Evolutionary conservation across 2,888 invertebrate species (phyloP).

Genomic region (Megalurothrips usitatus): DNA sequence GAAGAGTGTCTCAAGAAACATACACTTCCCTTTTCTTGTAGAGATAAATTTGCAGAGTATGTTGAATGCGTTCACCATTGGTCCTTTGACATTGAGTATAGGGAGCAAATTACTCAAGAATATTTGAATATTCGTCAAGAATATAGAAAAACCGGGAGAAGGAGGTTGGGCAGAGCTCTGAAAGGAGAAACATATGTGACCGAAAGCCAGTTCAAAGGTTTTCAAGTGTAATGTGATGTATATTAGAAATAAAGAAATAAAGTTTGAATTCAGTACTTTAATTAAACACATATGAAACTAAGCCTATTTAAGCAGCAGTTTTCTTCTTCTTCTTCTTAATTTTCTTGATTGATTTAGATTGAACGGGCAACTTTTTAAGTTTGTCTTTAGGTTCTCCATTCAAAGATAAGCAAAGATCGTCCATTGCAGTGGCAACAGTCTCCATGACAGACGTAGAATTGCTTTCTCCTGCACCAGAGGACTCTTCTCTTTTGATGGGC

Average conservation of each 20-base stretch:
- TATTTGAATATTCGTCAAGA: not conserved
- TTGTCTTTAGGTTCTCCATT: not conserved
- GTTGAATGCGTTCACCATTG: not conserved
- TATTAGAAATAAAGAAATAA: not conserved
- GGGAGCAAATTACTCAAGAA: not conserved
- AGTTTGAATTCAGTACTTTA: not conserved
- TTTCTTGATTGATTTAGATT: not conserved
- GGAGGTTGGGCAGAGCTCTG: not conserved
- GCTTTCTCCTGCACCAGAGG: not conserved
- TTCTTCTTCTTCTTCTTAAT: not conserved
- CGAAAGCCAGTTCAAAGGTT: not conserved
- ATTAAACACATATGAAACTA: not conserved
- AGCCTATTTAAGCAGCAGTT: not conserved
- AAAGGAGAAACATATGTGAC: conserved; percentile 3
- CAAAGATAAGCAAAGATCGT: not conserved
- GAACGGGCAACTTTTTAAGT: not conserved
- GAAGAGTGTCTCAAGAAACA: not conserved
- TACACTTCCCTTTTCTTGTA: not conserved
- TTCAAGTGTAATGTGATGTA: not conserved
- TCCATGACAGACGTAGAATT: not conserved
- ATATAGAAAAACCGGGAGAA: not conserved
- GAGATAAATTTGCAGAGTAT: not conserved
- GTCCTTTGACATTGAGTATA: not conserved
- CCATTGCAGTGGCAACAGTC: conserved; percentile 7
- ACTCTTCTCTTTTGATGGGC: not conserved